phyloP scores from a whole-genome alignment of 2,797 vertebrate genomes.

The Anguilla marmorata region DNA sequence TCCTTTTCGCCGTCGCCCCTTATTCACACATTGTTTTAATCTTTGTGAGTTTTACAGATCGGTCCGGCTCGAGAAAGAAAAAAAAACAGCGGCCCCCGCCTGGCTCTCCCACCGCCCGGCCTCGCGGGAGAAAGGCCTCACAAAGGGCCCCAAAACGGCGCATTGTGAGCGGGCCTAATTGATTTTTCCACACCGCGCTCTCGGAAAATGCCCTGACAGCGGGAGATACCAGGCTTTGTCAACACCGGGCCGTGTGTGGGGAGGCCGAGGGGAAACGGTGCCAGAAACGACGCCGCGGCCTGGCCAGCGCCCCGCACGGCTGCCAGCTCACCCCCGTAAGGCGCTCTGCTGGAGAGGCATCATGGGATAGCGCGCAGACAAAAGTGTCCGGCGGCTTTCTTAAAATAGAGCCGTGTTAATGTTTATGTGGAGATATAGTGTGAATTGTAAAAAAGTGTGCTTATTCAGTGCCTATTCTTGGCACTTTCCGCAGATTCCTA shows the following conservation, averaged over 20 bases:
- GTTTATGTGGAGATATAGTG: neutral
- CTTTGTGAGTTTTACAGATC: neutral
- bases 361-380: slow-evolving; percentile 34
- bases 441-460: neutral
- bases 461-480: neutral
- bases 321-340: slow-evolving; percentile 67
- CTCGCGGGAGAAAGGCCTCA: neutral
- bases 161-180: slow-evolving; percentile 70
- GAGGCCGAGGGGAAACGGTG: slow-evolving; percentile 59
- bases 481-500: slow-evolving; percentile 36
- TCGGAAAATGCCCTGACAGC: slow-evolving; percentile 73
- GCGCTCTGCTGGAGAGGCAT: slow-evolving; percentile 58
- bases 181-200: slow-evolving; percentile 72
- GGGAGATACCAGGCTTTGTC: slow-evolving; percentile 74
- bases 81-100: slow-evolving; percentile 51
- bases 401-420: neutral
- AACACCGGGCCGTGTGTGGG: slow-evolving; percentile 69
- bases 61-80: neutral
- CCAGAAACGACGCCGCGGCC: slow-evolving; percentile 58
- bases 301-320: neutral
- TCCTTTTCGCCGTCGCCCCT: neutral
- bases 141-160: slow-evolving; percentile 70
- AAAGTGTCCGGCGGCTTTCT: neutral
- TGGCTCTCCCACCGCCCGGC: slow-evolving; percentile 39
- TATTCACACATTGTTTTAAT: neutral